Evolutionary conservation across 2,888 invertebrate genomes (phyloP), one percentile per base, ranked within the genome.

Genomic region (Drosophila macrospina): DNA sequence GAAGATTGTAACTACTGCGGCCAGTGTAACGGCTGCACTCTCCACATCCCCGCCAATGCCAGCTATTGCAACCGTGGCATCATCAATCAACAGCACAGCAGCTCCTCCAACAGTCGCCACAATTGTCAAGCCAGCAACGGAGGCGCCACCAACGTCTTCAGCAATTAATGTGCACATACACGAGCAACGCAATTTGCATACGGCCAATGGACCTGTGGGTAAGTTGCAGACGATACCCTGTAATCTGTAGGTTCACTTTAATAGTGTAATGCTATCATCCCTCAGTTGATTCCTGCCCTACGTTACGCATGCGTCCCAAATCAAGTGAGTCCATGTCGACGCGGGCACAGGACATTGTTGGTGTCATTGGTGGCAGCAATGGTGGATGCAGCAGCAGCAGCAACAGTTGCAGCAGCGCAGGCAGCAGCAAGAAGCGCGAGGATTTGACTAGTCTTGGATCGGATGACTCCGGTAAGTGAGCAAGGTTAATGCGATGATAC

Each of bases 401-500:
- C 52, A 80, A 74, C 37, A 69, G 75, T 56, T 74, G 84, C 71
- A 75, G 84, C 70, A 76, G 76, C 65, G 70, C 76, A 7, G 77
- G 78, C 34, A 76, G 85, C 65, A 78, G 78, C 52, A 92, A 92
- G 74, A 92, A 92, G 63, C 91, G 93, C 15, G 93, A 93, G 80
- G 93, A 93, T 87, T 91, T 93, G 77, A 93, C 93, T 48, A 93
- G 93, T 86, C 91, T 94, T 24, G 94, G 94, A 8, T 94, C 94
- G 1, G 94, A 94, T 86, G 94, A 94, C 90, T 94, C 94, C 41
- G 93, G 92, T 92, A 78, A 62, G 80, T 39, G 8, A 16, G 0
- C 15, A 15, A 8, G 6, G 1, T 4, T 1, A 34, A 26, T 6
- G 26, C 7, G n/a, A 36, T 6, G 6, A 6, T 1, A 8, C 30